Evolutionary conservation across 2,888 invertebrate species (phyloP).

Genomic region (Strigamia maritima): DNA sequence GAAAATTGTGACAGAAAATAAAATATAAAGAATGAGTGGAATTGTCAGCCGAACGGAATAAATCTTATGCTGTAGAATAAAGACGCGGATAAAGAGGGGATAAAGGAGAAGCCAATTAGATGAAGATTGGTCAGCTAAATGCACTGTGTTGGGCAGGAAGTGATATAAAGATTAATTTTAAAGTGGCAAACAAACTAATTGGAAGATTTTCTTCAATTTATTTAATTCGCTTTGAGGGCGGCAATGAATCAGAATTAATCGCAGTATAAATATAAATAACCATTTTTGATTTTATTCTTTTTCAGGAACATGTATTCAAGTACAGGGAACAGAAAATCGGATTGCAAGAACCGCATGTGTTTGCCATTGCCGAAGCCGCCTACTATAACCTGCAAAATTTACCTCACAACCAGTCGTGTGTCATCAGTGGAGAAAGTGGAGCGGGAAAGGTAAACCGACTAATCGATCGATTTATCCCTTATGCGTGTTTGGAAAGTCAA

Average conservation of each 20-base stretch:
- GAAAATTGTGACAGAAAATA: neutral
- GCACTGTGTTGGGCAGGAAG: neutral
- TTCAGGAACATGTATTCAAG: constrained; percentile 74
- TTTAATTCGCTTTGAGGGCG: neutral
- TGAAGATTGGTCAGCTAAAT: neutral
- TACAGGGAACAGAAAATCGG: constrained; percentile 81
- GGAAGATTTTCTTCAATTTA: neutral
- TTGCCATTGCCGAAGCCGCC: constrained; percentile 84
- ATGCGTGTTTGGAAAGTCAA: neutral
- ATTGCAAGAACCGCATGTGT: constrained; percentile 78
- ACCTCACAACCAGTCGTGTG: constrained; percentile 71
- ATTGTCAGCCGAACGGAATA: neutral
- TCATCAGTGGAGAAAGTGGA: constrained; percentile 89
- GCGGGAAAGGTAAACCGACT: constrained; percentile 68
- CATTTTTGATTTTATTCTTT: constrained; percentile 5
- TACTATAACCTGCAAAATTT: constrained; percentile 67
- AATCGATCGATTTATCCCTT: neutral
- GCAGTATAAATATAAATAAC: neutral
- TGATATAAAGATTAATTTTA: neutral
- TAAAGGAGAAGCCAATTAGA: neutral
- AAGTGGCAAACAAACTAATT: constrained; percentile 1
- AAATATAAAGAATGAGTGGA: neutral
- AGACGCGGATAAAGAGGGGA: neutral
- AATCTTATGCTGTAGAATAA: neutral
- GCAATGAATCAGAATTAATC: neutral